A percentile compares a stretch with the other conserved stretches of the same genome.
phyloP scores from a whole-genome alignment of 2,888 invertebrate species.

The Encarsia formosa region DNA sequence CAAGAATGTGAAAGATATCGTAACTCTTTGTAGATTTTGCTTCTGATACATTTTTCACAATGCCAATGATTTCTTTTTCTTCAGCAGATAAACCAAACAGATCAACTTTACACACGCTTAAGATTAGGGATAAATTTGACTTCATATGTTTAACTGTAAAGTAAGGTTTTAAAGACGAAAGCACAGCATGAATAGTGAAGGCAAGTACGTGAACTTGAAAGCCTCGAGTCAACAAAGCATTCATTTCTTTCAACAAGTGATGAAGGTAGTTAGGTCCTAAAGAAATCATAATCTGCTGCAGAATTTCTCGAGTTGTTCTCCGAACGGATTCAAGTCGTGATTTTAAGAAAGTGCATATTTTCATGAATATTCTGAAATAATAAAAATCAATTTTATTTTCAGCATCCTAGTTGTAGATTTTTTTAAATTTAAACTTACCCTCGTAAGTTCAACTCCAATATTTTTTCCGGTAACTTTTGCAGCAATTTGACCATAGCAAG shows the following conservation, averaged over 20 bases:
- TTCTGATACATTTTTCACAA: slow-evolving; percentile 76
- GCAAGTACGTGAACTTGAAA: slow-evolving; percentile 92
- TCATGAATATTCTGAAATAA: slow-evolving; percentile 71
- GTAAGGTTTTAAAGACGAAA: slow-evolving; percentile 67
- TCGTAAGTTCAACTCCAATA: slow-evolving; percentile 73
- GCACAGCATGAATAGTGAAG: slow-evolving; percentile 79
- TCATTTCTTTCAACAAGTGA: slow-evolving; percentile 75
- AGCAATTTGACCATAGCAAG: slow-evolving; percentile 88
- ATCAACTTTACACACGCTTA: slow-evolving; percentile 80
- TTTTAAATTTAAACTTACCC: slow-evolving; percentile 58
- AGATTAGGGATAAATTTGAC: slow-evolving; percentile 67
- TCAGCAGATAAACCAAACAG: slow-evolving; percentile 83
- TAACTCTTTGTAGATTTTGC: slow-evolving; percentile 83
- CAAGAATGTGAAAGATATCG: slow-evolving; percentile 77
- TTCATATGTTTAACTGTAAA: slow-evolving; percentile 78
- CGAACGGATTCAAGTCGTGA: slow-evolving; percentile 85
- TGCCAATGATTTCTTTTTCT: slow-evolving; percentile 86
- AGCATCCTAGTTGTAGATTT: not conserved
- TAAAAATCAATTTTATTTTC: not conserved
- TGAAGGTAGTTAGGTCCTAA: slow-evolving; percentile 80
- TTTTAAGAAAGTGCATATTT: slow-evolving; percentile 85
- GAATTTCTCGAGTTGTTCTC: slow-evolving; percentile 79
- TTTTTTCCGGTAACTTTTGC: slow-evolving; percentile 75
- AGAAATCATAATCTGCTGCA: slow-evolving; percentile 83
- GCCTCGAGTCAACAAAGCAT: slow-evolving; percentile 75